Conservation (phyloP, 2,797 vertebrate genomes). For the Pelochelys cantorii region DNA sequence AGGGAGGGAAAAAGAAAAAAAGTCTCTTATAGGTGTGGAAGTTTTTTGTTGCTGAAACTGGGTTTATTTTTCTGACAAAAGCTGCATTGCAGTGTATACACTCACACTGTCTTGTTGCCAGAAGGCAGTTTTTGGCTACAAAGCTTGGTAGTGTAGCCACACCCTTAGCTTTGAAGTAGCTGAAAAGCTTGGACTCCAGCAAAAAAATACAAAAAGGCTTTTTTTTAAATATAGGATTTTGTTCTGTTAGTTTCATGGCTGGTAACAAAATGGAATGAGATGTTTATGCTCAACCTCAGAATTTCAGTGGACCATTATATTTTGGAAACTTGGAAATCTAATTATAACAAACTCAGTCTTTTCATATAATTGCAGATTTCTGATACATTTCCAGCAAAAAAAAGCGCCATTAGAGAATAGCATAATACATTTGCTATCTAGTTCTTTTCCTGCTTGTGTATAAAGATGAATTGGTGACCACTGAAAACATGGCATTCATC, state of each 20-base stretch:
- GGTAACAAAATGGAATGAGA: neutral
- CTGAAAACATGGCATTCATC: neutral
- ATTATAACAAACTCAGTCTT: neutral
- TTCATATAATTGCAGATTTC: neutral
- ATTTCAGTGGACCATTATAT: neutral
- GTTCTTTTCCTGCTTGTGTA: neutral
- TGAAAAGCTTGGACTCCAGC: neutral
- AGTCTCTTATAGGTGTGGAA: too few relatives aligned
- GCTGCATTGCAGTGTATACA: too few relatives aligned
- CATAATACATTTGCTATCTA: neutral
- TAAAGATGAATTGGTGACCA: neutral
- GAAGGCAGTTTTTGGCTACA: too few relatives aligned
- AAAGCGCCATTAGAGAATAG: constrained; percentile 5
- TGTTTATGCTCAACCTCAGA: neutral
- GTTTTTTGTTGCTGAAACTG: too few relatives aligned
- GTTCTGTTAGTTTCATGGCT: constrained; percentile 35
- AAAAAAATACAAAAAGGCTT: neutral
- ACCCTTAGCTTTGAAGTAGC: neutral
- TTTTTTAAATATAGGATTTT: neutral
- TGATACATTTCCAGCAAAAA: neutral
- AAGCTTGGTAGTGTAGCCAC: too few relatives aligned
- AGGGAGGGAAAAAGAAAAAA: too few relatives aligned
- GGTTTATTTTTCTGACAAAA: too few relatives aligned
- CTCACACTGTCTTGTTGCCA: too few relatives aligned
- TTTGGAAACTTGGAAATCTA: neutral